phyloP scores from a whole-genome alignment of 1,140 invertebrate genomes.

The Zaprionus davidi region DNA sequence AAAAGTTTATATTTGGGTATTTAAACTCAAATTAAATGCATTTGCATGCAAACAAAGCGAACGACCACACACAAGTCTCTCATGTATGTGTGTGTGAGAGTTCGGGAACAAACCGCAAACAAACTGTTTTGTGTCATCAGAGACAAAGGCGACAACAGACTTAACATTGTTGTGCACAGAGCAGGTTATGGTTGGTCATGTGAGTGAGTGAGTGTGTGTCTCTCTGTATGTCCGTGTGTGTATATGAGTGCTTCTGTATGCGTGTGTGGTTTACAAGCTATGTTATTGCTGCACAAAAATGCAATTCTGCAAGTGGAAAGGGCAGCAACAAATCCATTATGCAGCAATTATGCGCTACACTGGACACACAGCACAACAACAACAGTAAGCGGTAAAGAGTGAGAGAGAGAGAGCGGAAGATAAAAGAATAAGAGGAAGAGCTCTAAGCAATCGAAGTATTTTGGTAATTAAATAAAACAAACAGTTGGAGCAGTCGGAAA shows the following conservation, averaged over 20 bases:
- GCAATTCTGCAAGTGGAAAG: conserved; percentile 25
- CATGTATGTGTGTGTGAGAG: conserved; percentile 19
- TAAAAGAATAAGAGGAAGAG: background rate
- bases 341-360: conserved; percentile 78
- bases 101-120: conserved; percentile 58
- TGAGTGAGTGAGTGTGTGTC: background rate
- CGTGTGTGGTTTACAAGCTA: background rate
- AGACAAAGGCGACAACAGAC: conserved; percentile 58
- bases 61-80: background rate
- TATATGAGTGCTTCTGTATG: conserved; percentile 18
- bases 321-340: conserved; percentile 81
- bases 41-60: conserved; percentile 77
- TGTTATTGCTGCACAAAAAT: conserved; percentile 53
- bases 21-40: conserved; percentile 83
- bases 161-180: conserved; percentile 46
- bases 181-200: conserved; percentile 7
- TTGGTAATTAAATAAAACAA: conserved; percentile 80
- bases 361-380: conserved; percentile 37
- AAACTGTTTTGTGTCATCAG: conserved; percentile 74
- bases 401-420: no score
- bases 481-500: conserved; percentile 41
- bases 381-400: background rate
- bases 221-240: background rate
- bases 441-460: conserved; percentile 67
- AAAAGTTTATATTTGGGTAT: conserved; percentile 81